Evolutionary conservation across 2,888 invertebrate genomes (phyloP).

Genomic region (Cephus runcator): DNA sequence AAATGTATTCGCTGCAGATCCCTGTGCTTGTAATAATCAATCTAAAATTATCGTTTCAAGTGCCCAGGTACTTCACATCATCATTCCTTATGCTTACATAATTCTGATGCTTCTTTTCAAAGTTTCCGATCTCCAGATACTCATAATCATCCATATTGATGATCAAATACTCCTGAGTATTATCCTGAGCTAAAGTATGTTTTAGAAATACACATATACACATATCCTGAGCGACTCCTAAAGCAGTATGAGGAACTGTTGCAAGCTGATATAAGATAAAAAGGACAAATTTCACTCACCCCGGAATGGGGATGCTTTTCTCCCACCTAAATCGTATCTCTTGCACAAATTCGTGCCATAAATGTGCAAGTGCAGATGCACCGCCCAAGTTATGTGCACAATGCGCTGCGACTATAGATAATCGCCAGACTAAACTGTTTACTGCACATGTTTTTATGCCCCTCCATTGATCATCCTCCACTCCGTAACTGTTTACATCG

Average conservation of each 20-base stretch:
- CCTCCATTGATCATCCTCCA: slow-evolving; percentile 57
- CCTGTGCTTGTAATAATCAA: no score
- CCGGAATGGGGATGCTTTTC: slow-evolving; percentile 79
- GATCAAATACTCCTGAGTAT: not conserved
- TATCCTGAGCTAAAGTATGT: not conserved
- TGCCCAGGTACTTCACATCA: no score
- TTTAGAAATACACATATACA: not conserved
- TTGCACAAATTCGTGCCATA: slow-evolving; percentile 94
- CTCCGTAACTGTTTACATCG: slow-evolving; percentile 41
- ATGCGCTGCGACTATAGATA: slow-evolving; percentile 80
- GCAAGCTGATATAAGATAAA: not conserved
- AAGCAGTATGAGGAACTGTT: not conserved
- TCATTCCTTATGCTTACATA: no score
- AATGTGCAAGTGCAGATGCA: slow-evolving; percentile 80
- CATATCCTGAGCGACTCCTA: not conserved
- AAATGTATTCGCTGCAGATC: no score
- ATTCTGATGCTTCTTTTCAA: no score
- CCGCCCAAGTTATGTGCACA: slow-evolving; percentile 81
- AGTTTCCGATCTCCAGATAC: not conserved
- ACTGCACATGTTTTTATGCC: slow-evolving; percentile 80
- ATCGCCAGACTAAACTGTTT: slow-evolving; percentile 84
- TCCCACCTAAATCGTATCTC: slow-evolving; percentile 94
- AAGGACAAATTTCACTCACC: slow-evolving; percentile 73
- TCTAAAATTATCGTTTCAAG: no score
- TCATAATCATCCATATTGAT: not conserved